A percentile compares a stretch with the other conserved stretches of the same genome.
Conservation (phyloP, 1,140 invertebrate species). For the Brachionus plicatilis region DNA sequence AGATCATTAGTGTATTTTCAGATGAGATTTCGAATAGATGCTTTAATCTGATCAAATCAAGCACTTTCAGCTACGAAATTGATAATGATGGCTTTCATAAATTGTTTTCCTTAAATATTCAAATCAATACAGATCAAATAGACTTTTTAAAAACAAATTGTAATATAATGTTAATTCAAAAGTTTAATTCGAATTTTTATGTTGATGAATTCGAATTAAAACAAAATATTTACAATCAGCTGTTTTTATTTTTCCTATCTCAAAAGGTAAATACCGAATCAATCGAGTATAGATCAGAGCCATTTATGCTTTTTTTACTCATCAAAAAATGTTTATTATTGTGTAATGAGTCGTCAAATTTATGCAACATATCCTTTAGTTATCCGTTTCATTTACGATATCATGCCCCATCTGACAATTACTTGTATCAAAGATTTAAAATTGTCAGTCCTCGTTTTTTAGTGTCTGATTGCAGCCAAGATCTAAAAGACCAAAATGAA, state of each 20-base stretch:
- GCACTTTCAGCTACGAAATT: neutral
- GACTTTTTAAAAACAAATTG: neutral
- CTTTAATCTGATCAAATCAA: neutral
- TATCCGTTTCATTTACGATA: conserved; percentile 10
- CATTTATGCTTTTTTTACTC: neutral
- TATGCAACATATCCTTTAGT: neutral
- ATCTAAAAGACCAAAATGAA: neutral
- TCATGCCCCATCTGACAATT: neutral
- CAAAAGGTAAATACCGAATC: conserved; percentile 11
- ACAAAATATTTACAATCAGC: neutral
- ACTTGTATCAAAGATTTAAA: neutral
- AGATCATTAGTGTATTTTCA: neutral
- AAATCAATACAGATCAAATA: neutral
- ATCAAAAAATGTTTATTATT: neutral
- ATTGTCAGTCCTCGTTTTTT: neutral
- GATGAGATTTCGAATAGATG: neutral
- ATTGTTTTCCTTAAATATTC: neutral
- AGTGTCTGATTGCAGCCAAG: neutral
- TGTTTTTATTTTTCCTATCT: neutral
- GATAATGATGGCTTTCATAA: neutral
- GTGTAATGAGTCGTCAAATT: neutral
- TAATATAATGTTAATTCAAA: neutral
- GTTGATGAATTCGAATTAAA: conserved; percentile 28
- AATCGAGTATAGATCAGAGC: neutral
- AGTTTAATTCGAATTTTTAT: neutral